phyloP scores from a whole-genome alignment of 2,888 invertebrate genomes.

The Spodoptera exigua region DNA sequence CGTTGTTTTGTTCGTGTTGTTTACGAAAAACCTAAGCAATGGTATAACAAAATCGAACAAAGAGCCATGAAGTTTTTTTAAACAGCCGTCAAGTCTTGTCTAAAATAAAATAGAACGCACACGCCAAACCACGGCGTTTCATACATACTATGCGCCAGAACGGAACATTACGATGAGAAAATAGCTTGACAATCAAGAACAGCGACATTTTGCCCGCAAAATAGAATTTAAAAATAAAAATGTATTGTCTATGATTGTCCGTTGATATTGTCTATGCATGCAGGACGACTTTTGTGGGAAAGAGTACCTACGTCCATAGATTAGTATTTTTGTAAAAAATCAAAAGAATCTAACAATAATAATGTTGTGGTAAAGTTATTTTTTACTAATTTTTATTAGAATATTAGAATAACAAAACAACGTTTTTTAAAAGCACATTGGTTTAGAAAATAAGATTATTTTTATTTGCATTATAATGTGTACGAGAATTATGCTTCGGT shows the following conservation, averaged over 20 bases:
- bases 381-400: no score
- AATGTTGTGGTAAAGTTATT: no score
- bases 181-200: conserved; percentile 88
- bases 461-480: no score
- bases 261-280: conserved; percentile 67
- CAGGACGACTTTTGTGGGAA: conserved; percentile 25
- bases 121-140: conserved; percentile 86
- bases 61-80: conserved; percentile 83
- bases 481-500: no score
- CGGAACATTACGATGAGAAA: conserved; percentile 89
- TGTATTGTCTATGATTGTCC: conserved; percentile 66
- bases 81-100: conserved; percentile 87
- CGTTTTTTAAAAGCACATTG: no score
- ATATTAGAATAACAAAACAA: no score
- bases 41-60: conserved; percentile 74
- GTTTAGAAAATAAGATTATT: no score
- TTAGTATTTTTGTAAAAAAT: not conserved
- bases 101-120: conserved; percentile 88
- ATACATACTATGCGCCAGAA: conserved; percentile 89
- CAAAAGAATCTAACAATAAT: no score
- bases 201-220: conserved; percentile 88
- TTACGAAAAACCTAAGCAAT: conserved; percentile 83
- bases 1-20: conserved; percentile 83
- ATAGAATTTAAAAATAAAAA: conserved; percentile 81
- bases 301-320: conserved; percentile 17